Base-by-base conservation (phyloP, 2,113 vertebrate species). In the Varanus komodoensis region DNA sequence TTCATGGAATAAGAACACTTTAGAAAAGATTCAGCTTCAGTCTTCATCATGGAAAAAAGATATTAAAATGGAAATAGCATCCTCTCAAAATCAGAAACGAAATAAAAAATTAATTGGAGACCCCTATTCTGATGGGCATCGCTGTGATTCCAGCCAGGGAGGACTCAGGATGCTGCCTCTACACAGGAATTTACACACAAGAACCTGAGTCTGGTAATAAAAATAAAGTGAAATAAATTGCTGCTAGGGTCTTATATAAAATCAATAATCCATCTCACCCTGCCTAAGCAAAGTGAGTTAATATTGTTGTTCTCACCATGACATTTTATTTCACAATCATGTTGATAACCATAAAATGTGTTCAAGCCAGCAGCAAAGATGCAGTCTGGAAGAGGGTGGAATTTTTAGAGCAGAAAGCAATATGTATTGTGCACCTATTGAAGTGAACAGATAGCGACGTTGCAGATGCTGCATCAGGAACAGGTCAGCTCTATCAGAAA, bases 241-340 rank as follows among this genome's bases (percentile, higher is more conserved):
- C 34, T 78, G 27, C 69, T 44, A 61, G 44, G 82, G 4, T 64
- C 44, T 27, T 84, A 67, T 84, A 34, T 82, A 77, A 78, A 89
- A 84, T 89, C 88, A 84, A 84, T 89, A 89, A 89, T 64, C 82
- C 73, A 89, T 89, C 82, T 84, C 71, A 78, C 32, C 38, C 82
- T 34, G 44, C 32, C 82, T 77, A 84, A 75, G 19, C 68, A 89
- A 84, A 34, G 44, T 32, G 83, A 84, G 82, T 84, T 77, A 78
- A 89, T 84, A 84, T 14, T 77, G 61, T 67, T 78, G 44, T 73
- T 89, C 74, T 78, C 57, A 38, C 74, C 50, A 14, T 78, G 73
- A 68, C 57, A 77, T 77, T 67, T 85, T 85, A 68, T 85, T 80
- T 54, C 61, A 68, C 48, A 71, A 79, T 89, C 75, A 85, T 54